Evolutionary conservation across 64 coral and sea anemone species (phyloP), one percentile per base, ranked within the genome.

Genomic region (Catalaphyllia jardinei): DNA sequence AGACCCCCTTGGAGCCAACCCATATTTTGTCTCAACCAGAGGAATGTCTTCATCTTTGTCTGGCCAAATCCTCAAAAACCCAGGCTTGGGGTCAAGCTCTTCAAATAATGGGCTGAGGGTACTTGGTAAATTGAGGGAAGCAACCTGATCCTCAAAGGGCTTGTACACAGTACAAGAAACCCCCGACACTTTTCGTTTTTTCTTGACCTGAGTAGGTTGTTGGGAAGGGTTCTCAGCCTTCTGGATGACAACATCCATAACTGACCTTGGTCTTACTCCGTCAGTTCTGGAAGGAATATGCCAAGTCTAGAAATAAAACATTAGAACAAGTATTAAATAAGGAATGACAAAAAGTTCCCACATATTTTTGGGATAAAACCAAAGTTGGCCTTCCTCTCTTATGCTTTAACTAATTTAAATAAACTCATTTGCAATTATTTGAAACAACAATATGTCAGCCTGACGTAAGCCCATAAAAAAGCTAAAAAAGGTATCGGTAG

Each of bases 31-130:
- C 33, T 35, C 33, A 35, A 35, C 33, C 51, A 90, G 71, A 73
- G 89, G 78, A 73, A 90, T 60, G n/a, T 90, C 77, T 72, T 90
- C n/a, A 82, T 73, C 78, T n/a, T 90, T 65, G 22, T 83, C 88
- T 49, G 89, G 89, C 89, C 33, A 91, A 46, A 91, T 76, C 57
- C 89, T 76, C 54, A 91, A 55, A 62, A 76, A 86, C 22, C 54
- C 73, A 86, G 89, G 89, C 57, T 83, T 65, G n/a, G 50, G 33
- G 51, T 76, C 28, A 65, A 78, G 77, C 74, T 49, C 64, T 19
- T 49, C 63, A 75, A 92, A 86, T 50, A 64, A 19, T 86, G 90
- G 72, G 10, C 57, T 55, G 9, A 86, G 61, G 60, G 67, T 51
- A 50, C 38, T 73, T 77, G 90, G 82, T 62, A 87, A 30, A 72